A percentile compares a stretch with the other conserved stretches of the same genome.
These are phyloP conservation scores for Prorops nasuta DNA, from an alignment of 1,140 invertebrate species.

Conservation along the genomic window DNA sequence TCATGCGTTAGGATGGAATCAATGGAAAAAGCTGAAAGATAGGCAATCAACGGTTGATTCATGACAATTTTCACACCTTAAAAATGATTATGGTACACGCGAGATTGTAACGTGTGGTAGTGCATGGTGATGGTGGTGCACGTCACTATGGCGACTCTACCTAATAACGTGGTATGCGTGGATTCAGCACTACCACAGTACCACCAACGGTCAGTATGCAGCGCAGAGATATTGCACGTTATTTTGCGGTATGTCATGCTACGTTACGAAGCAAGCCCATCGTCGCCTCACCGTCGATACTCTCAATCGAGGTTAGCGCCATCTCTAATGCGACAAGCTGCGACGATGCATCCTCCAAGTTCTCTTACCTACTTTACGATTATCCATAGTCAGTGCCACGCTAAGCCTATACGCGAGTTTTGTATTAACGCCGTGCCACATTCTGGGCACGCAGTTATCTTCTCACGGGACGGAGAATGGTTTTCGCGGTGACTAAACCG, in stretches of 20 bases:
- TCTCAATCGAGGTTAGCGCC: constrained; percentile 42
- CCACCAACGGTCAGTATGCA: too few species aligned
- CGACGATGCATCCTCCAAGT: constrained; percentile 26
- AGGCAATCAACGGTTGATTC: too few species aligned
- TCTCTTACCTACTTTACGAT: constrained; percentile 42
- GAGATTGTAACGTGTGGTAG: too few species aligned
- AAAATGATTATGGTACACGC: too few species aligned
- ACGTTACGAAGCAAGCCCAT: not conserved
- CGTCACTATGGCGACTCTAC: too few species aligned
- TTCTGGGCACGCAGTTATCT: constrained; percentile 25
- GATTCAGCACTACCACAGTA: too few species aligned
- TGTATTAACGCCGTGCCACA: constrained; percentile 39
- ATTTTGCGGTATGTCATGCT: not conserved
- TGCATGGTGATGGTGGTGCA: too few species aligned
- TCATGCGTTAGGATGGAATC: too few species aligned
- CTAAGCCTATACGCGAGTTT: not conserved
- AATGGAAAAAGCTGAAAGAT: constrained; percentile 12
- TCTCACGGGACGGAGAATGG: constrained; percentile 18
- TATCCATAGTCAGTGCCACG: constrained; percentile 24
- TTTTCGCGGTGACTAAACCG: constrained; percentile 12
- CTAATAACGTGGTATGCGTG: too few species aligned
- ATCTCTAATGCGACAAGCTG: constrained; percentile 30
- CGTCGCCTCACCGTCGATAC: constrained; percentile 8
- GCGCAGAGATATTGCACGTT: too few species aligned
- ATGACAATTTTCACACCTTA: not conserved